Conservation (phyloP, 2,888 invertebrate species). For the Monoplex corrugatus region DNA sequence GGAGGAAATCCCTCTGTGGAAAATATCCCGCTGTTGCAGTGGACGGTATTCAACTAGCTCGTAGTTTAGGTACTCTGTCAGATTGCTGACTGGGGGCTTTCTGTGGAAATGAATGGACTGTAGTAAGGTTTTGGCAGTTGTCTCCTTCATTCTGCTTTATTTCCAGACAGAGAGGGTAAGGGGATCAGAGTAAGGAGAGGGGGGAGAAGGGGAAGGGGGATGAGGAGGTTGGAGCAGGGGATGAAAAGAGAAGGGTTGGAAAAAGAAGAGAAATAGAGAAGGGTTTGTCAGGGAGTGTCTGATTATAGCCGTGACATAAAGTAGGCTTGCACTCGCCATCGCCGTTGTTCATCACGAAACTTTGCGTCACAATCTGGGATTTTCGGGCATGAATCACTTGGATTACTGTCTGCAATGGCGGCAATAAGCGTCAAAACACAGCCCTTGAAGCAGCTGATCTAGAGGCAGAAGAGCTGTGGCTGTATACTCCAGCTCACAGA, state of each 20-base stretch:
- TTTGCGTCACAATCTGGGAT: conserved; percentile 15
- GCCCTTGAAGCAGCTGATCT: conserved; percentile 27
- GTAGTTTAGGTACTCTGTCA: too few relatives aligned
- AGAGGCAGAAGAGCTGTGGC: conserved; percentile 16
- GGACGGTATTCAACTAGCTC: too few relatives aligned
- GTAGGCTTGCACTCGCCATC: neutral
- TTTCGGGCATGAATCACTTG: conserved; percentile 11
- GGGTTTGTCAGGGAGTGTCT: neutral
- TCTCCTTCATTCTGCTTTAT: too few relatives aligned
- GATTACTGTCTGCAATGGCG: conserved; percentile 7
- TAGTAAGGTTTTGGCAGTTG: too few relatives aligned
- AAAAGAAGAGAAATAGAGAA: neutral
- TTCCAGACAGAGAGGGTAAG: too few relatives aligned
- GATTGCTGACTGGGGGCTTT: too few relatives aligned
- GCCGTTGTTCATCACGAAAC: neutral
- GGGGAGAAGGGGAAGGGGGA: neutral
- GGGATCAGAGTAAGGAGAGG: neutral
- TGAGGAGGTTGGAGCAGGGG: too few relatives aligned
- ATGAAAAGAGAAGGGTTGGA: neutral
- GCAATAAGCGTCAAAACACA: conserved; percentile 40
- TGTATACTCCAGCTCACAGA: conserved; percentile 25
- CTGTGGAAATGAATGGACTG: too few relatives aligned
- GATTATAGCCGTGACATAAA: conserved; percentile 22
- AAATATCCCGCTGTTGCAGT: too few relatives aligned
- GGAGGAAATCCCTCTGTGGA: too few relatives aligned